phyloP scores from a whole-genome alignment of 1,140 invertebrate genomes.

The Polyergus mexicanus region DNA sequence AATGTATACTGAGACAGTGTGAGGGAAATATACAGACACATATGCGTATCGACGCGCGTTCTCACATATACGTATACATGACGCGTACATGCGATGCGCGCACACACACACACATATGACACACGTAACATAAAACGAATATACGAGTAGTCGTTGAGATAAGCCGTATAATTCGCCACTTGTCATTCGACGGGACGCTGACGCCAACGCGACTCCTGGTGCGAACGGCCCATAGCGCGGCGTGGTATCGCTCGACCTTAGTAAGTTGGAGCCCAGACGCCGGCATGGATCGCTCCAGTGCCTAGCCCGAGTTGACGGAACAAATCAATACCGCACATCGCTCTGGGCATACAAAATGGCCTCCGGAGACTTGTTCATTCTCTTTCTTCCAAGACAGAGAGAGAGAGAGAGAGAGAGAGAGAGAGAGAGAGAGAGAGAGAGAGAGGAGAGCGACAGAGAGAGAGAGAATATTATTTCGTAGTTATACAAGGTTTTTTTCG shows the following conservation, averaged over 20 bases:
- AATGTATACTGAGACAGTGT: slow-evolving; percentile 25
- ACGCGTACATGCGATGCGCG: not conserved
- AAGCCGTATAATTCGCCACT: slow-evolving; percentile 79
- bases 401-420: not conserved
- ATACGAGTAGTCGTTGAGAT: slow-evolving; percentile 65
- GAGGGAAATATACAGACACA: slow-evolving; percentile 40
- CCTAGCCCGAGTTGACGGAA: slow-evolving; percentile 80
- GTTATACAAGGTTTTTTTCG: not conserved
- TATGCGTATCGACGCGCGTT: not conserved
- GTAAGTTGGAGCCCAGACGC: slow-evolving; percentile 48
- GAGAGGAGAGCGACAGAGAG: not conserved
- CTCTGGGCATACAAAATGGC: slow-evolving; percentile 86
- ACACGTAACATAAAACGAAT: not conserved
- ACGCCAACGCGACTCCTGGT: slow-evolving; percentile 52
- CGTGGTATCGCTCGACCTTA: slow-evolving; percentile 30
- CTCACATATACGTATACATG: not conserved
- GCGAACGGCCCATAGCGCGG: not conserved
- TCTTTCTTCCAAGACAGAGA: not conserved
- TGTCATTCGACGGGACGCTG: slow-evolving; percentile 76
- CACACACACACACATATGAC: not conserved
- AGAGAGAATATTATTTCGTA: not conserved
- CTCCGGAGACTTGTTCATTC: slow-evolving; percentile 74
- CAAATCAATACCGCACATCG: slow-evolving; percentile 86
- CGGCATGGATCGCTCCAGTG: slow-evolving; percentile 69
- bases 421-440: not conserved